These are phyloP conservation scores for Troilus luridus DNA, from an alignment of 2,888 invertebrate genomes.

Conservation along the genomic window DNA sequence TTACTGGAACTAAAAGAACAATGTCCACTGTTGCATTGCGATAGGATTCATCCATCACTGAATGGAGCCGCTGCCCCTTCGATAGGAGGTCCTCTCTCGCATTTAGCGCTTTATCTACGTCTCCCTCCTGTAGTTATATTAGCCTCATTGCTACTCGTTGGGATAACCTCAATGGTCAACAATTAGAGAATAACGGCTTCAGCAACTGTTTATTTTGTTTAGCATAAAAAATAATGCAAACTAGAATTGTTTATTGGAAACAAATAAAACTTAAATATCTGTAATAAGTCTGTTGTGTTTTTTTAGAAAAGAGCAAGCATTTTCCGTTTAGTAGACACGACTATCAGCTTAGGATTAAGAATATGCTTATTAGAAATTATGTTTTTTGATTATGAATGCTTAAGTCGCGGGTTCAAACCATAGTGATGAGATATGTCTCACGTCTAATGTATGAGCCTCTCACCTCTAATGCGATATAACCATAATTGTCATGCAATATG, in stretches of 20 bases:
- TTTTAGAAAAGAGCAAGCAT: too few species aligned
- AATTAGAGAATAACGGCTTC: not conserved
- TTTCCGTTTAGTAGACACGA: too few species aligned
- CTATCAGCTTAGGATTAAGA: too few species aligned
- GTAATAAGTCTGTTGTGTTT: too few species aligned
- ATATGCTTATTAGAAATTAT: too few species aligned
- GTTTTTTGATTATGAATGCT: too few species aligned
- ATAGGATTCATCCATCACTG: constrained; percentile 23
- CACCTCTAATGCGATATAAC: too few species aligned
- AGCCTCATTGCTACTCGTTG: not conserved
- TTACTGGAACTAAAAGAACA: constrained; percentile 15
- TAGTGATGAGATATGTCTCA: too few species aligned
- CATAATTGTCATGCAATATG: too few species aligned
- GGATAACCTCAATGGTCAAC: not conserved
- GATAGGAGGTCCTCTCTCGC: not conserved
- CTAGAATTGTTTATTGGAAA: too few species aligned
- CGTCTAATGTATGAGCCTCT: too few species aligned
- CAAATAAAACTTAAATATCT: not conserved
- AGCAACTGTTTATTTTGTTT: not conserved
- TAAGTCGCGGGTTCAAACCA: too few species aligned
- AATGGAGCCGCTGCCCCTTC: not conserved
- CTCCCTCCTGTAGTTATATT: not conserved
- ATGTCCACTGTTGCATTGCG: not conserved
- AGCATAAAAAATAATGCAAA: not conserved
- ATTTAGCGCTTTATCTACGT: constrained; percentile 6